Base-by-base conservation (phyloP, 2,113 vertebrate genomes). In the Platycercus adscitus region DNA sequence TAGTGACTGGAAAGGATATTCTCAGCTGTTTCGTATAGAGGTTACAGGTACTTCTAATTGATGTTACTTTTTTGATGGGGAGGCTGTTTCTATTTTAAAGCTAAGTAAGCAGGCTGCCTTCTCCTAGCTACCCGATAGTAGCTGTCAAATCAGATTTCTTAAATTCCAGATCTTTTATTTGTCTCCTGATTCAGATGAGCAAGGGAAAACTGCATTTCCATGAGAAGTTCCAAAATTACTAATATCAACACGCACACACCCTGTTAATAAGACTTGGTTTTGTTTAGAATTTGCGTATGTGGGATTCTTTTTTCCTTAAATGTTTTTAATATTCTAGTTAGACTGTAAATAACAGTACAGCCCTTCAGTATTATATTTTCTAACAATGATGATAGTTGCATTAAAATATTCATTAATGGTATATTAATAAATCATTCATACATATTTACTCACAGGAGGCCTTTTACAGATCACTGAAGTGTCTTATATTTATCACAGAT, bases 401-500 rank as follows among this genome's bases (percentile, higher is more conserved):
- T 46, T 88, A 24, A 12, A 66, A 1, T 46, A 41, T 21, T 43
- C 60, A 85, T 44, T 15, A 73, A 15, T 35, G 41, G 5, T 10
- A 1, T 47, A 31, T 55, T 79, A 50, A 31, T 71, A 81, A 73
- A 26, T 16, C 85, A 19, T 33, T 66, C 50, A 20, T 68, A 16
- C 0, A 0, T 23, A 13, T 86, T 91, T 73, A 58, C 68, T 88
- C 35, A 24, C 17, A n/a, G 14, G 33, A 64, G 17, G 7, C 20
- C 58, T 82, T 69, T 52, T 80, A 39, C 50, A 65, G 13, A 39
- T 96, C 17, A 31, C 52, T 89, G 24, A 88, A 4, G 1, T 65
- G 10, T 93, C n/a, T 88, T 95, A 8, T 88, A 35, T 93, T 93
- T 76, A 39, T 94, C 94, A 23, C 94, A 99, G 99, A 99, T 99